phyloP scores from a whole-genome alignment of 2,113 vertebrate genomes.

The Nicator chloris region DNA sequence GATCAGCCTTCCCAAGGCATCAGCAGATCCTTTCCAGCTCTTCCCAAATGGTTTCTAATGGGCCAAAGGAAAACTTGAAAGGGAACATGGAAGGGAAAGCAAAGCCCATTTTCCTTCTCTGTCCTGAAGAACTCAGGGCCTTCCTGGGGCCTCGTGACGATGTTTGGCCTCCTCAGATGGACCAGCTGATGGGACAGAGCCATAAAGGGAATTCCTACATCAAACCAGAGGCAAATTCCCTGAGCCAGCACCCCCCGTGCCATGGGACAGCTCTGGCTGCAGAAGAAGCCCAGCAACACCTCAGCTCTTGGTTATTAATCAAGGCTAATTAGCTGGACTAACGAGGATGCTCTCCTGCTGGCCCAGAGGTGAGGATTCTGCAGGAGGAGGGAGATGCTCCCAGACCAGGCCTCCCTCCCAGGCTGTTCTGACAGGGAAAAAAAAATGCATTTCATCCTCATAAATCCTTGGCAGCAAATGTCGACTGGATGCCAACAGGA shows the following conservation, averaged over 20 bases:
- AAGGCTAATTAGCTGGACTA: background rate
- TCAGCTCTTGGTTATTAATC: background rate
- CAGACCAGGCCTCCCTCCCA: background rate
- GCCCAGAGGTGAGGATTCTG: background rate
- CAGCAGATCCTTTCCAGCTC: background rate
- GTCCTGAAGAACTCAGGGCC: background rate
- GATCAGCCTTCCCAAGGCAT: background rate
- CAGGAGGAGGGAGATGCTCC: background rate
- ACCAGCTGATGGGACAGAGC: background rate
- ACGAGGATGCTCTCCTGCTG: background rate
- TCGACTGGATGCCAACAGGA: background rate
- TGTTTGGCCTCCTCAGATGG: background rate
- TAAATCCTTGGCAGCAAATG: slow-evolving; percentile 33
- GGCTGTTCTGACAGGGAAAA: background rate
- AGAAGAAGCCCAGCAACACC: background rate
- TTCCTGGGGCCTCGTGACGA: rapidly evolving
- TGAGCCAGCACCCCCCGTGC: background rate
- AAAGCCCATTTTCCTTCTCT: background rate
- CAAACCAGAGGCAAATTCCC: background rate
- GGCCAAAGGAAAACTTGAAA: background rate
- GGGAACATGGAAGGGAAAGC: background rate
- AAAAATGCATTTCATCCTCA: slow-evolving; percentile 2
- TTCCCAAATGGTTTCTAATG: background rate
- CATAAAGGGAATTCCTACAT: background rate
- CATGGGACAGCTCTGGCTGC: background rate